Base-by-base conservation (phyloP, 2,888 invertebrate species). In the Agriopis leucophaearia region DNA sequence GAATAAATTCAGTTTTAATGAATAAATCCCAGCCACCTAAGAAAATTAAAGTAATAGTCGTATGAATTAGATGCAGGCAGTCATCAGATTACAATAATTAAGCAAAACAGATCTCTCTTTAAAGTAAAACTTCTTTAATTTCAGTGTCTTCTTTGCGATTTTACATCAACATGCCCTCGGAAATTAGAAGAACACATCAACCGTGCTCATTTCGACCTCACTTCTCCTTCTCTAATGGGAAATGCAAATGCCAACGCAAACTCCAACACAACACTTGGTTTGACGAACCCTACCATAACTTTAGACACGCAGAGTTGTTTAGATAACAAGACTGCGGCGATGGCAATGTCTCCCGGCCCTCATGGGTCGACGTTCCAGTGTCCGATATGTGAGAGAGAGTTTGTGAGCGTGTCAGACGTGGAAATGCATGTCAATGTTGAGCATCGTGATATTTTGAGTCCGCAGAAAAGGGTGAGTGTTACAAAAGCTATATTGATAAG, bases 351-450 rank as follows among this genome's bases (percentile, higher is more conserved):
- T 18, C 91, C 92, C 1, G 91, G 90, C 0, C 90, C 94, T 8
- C 90, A 95, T 52, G 85, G 88, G 18, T 93, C 94, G 0, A 84
- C 94, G 10, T 96, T 95, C 78, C 96, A 96, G 73, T 98, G 98
- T 83, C 97, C 98, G 0, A 95, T 98, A 52, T 98, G 98, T 88
- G 95, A 96, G 69, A 95, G 95, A 74, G 95, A 95, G 57, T 97
- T 97, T 82, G 94, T 95, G 55, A 96, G 96, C 76, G 95, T 96
- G n/a, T 95, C 96, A 2, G 97, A 97, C 84, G 95, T 98, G 59
- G 97, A 97, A 87, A 89, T 97, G 58, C 98, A 98, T 83, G 97
- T 98, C 0, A 97, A 97, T 89, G 96, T 97, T 66, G 97, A 97
- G 80, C 97, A 98, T 85, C 95, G 96, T 80, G 97, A 97, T 90